phyloP scores from a whole-genome alignment of 2,888 invertebrate species.

The Lagria hirta region DNA sequence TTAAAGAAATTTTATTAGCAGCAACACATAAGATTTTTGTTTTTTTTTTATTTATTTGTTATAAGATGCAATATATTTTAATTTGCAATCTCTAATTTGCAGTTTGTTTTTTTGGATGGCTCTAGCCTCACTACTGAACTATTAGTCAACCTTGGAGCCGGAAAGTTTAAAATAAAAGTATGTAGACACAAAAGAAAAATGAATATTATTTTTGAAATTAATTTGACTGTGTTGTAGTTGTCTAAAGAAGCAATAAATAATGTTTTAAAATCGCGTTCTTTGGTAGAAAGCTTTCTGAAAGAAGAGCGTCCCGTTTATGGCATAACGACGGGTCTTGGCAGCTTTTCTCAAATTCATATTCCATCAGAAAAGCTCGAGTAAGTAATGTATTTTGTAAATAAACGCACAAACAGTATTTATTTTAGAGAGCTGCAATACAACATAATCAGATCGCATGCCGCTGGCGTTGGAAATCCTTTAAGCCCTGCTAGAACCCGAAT shows the following conservation, averaged over 20 bases:
- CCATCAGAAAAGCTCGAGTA: slow-evolving; percentile 23
- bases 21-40: too few relatives aligned
- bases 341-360: slow-evolving; percentile 20
- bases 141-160: slow-evolving; percentile 59
- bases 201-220: not conserved
- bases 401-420: slow-evolving; percentile 2
- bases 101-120: slow-evolving; percentile 61
- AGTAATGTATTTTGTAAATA: slow-evolving; percentile 2
- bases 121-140: slow-evolving; percentile 60
- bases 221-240: slow-evolving; percentile 48
- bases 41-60: too few relatives aligned
- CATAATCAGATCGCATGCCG: slow-evolving; percentile 65
- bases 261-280: slow-evolving; percentile 56
- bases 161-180: slow-evolving; percentile 59
- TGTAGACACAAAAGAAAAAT: slow-evolving; percentile 13
- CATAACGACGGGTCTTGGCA: slow-evolving; percentile 27
- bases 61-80: not conserved
- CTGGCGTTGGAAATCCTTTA: slow-evolving; percentile 65
- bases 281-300: slow-evolving; percentile 61
- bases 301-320: slow-evolving; percentile 42
- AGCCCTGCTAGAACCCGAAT: slow-evolving; percentile 62
- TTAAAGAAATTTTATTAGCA: too few relatives aligned
- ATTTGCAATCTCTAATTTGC: slow-evolving; percentile 26
- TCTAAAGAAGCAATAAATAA: slow-evolving; percentile 58
- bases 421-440: slow-evolving; percentile 63